phyloP scores from a whole-genome alignment of 2,888 invertebrate genomes.

The Agonopterix subpropinquella region DNA sequence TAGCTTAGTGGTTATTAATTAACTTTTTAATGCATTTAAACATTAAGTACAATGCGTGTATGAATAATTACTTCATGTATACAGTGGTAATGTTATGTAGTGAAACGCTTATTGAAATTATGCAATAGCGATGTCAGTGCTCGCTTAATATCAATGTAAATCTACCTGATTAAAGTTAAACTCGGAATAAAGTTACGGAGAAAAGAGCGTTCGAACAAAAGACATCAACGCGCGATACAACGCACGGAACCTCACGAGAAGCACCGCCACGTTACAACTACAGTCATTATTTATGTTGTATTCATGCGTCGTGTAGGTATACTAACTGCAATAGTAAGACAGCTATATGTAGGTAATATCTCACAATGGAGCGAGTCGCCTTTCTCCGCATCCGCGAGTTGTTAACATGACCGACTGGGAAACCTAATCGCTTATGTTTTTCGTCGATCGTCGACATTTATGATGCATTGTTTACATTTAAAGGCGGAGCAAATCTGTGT shows the following conservation, averaged over 20 bases:
- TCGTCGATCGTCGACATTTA: background rate
- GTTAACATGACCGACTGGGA: constrained; percentile 36
- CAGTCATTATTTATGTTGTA: constrained; percentile 25
- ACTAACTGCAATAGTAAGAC: constrained; percentile 1
- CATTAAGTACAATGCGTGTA: too few relatives aligned
- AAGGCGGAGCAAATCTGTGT: background rate
- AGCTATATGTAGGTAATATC: constrained; percentile 14
- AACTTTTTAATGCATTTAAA: background rate
- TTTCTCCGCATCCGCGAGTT: constrained; percentile 37
- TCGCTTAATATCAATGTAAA: background rate
- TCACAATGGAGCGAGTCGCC: constrained; percentile 26
- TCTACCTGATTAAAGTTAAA: background rate
- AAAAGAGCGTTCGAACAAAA: constrained; percentile 33
- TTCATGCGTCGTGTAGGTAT: constrained; percentile 15
- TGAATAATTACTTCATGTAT: constrained; percentile 1
- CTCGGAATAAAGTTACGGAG: constrained; percentile 12
- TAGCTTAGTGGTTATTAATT: background rate
- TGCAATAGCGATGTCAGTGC: constrained; percentile 2
- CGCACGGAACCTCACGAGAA: constrained; percentile 19
- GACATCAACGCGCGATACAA: constrained; percentile 49
- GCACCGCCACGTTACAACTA: constrained; percentile 20
- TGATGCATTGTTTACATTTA: background rate
- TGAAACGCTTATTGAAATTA: constrained; percentile 4
- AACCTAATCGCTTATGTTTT: constrained; percentile 9
- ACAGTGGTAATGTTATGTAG: background rate